Evolutionary conservation across 92 coral and sea anemone species (phyloP), one percentile per base, ranked within the genome.

Genomic region (Meandrina meandrites): DNA sequence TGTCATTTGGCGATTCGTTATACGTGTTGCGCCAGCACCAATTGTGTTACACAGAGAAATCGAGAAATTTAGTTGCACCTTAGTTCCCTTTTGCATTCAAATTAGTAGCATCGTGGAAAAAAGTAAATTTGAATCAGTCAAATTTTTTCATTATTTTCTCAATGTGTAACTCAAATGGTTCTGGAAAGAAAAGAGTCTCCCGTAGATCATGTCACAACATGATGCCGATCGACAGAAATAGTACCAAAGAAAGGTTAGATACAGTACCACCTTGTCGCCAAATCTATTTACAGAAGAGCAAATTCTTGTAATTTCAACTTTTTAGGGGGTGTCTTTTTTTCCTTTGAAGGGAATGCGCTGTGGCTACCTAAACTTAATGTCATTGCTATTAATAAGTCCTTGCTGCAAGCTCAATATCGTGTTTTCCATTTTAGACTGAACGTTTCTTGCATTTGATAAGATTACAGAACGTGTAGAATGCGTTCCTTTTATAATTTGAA

Each of bases 251-350:
- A 73, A 37, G 48, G 48, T 51, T 22, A 18, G 30, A 15, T 0
- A 34, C 31, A 28, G 40, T 57, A 28, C 31, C 76, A 64, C 15
- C 88, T 77, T 78, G 68, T 69, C 82, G 73, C 56, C 75, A 62
- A 76, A 76, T 85, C 77, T 31, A 64, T 68, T 77, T 30, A 54
- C 36, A 3, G 24, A 75, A 42, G 10, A 56, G 37, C 45, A 58
- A 75, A 37, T 75, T 62, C 76, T 36, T 77, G 14, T n/a, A 77
- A 27, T 75, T 75, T 58, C 62, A 40, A 58, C 82, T 62, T 85
- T 64, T 28, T 57, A 64, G 83, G 88, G 88, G 82, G 83, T 76
- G 82, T 76, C 53, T 66, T 51, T 18, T n/a, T 54, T 75, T 85
- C 79, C 72, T n/a, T 47, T n/a, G 40, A 37, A 24, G 77, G 50